Evolutionary conservation across 1,140 invertebrate species (phyloP).

Genomic region (Ips typographus): DNA sequence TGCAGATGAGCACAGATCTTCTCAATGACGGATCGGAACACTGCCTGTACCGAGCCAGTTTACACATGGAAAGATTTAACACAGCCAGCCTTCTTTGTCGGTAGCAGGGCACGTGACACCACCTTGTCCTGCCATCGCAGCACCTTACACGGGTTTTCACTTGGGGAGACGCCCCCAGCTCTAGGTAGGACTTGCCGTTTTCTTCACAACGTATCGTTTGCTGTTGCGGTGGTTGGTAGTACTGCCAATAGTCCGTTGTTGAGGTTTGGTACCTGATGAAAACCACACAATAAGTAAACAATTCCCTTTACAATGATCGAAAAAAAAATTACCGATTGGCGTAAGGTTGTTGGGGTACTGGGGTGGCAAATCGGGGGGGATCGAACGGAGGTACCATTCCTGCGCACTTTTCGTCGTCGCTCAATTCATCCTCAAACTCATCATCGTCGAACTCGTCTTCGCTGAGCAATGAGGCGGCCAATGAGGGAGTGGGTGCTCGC

Average conservation of each 20-base stretch:
- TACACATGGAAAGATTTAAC: slow-evolving; percentile 90
- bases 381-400: slow-evolving; percentile 41
- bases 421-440: slow-evolving; percentile 59
- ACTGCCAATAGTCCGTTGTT: slow-evolving; percentile 43
- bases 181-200: slow-evolving; percentile 87
- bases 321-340: slow-evolving; percentile 24
- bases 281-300: not conserved
- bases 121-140: slow-evolving; percentile 70
- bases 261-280: slow-evolving; percentile 11
- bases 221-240: slow-evolving; percentile 60
- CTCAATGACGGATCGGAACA: slow-evolving; percentile 87
- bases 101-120: slow-evolving; percentile 78
- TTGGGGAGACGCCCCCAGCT: slow-evolving; percentile 69
- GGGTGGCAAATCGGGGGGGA: slow-evolving; percentile 42
- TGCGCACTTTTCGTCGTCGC: slow-evolving; percentile 49
- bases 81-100: slow-evolving; percentile 83
- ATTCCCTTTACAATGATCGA: not conserved
- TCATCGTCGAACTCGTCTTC: slow-evolving; percentile 57
- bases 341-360: slow-evolving; percentile 37
- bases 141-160: slow-evolving; percentile 45
- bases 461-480: slow-evolving; percentile 55
- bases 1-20: slow-evolving; percentile 91
- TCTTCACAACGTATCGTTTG: slow-evolving; percentile 84
- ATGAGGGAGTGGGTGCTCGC: slow-evolving; percentile 53
- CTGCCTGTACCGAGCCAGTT: slow-evolving; percentile 84